Evolutionary conservation across 2,113 vertebrate genomes (phyloP).

Genomic region (Hemibagrus wyckioides): DNA sequence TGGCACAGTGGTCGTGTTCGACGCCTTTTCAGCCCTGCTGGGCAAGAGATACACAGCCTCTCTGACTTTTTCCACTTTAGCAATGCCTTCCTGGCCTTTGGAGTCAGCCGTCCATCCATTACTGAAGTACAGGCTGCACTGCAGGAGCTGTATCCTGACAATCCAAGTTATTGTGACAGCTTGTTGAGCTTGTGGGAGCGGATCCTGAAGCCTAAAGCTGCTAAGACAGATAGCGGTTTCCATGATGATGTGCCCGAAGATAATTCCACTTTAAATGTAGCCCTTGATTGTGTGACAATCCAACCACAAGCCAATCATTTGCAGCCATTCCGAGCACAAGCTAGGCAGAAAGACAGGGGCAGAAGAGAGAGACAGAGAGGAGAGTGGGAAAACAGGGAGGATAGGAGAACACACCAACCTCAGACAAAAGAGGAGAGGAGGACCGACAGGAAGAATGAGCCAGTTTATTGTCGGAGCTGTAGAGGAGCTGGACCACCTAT

Average conservation of each 20-base stretch:
- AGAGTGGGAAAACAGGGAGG: slow-evolving; percentile 37
- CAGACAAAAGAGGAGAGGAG: slow-evolving; percentile 37
- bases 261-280: slow-evolving; percentile 4
- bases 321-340: slow-evolving; percentile 42
- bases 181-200: slow-evolving; percentile 75
- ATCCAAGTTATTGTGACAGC: slow-evolving; percentile 67
- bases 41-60: slow-evolving; percentile 73
- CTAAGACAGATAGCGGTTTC: slow-evolving; percentile 74
- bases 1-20: slow-evolving; percentile 89
- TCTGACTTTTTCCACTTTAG: slow-evolving; percentile 91
- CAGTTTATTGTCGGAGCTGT: slow-evolving; percentile 42
- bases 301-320: slow-evolving; percentile 47
- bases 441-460: slow-evolving; percentile 40
- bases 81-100: slow-evolving; percentile 86
- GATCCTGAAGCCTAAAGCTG: slow-evolving; percentile 76
- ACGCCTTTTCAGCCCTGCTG: slow-evolving; percentile 84
- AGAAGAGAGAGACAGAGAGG: slow-evolving; percentile 40
- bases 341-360: slow-evolving; percentile 35
- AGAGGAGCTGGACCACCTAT: slow-evolving; percentile 31
- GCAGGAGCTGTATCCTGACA: slow-evolving; percentile 84
- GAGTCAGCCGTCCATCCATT: slow-evolving; percentile 81
- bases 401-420: slow-evolving; percentile 18
- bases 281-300: neutral
- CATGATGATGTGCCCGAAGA: slow-evolving; percentile 45
- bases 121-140: slow-evolving; percentile 80